A percentile compares a stretch with the other conserved stretches of the same genome.
These are phyloP conservation scores for Gracilinanus agilis DNA, from an alignment of 2,113 vertebrate species.

Conservation along the genomic window DNA sequence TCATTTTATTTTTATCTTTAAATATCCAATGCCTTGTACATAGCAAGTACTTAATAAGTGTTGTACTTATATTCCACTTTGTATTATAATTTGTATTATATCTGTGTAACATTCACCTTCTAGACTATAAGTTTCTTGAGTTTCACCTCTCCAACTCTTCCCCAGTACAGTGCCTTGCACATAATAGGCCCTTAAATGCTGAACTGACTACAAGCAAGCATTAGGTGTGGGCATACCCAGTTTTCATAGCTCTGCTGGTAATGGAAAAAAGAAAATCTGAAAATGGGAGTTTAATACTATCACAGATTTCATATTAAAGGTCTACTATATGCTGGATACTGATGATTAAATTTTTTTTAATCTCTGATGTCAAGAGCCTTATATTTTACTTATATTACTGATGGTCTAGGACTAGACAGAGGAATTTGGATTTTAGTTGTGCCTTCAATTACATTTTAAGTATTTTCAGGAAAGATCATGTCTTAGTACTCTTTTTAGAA, in stretches of 20 bases:
- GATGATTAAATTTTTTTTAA: too few species aligned
- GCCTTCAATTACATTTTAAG: background rate
- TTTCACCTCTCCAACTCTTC: background rate
- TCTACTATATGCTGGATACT: background rate
- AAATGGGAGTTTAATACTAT: background rate
- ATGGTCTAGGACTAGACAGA: background rate
- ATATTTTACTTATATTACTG: background rate
- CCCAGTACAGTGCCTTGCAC: background rate
- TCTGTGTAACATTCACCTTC: background rate
- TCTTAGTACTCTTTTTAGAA: background rate
- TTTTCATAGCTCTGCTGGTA: background rate
- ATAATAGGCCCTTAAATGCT: background rate
- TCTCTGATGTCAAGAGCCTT: background rate
- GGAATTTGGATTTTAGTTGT: background rate
- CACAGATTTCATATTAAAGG: background rate
- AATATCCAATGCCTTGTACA: background rate
- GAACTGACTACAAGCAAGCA: background rate
- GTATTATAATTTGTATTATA: background rate
- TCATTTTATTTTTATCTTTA: background rate
- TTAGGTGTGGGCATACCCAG: background rate
- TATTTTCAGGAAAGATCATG: background rate
- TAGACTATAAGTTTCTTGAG: background rate
- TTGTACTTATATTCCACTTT: background rate
- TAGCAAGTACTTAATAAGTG: background rate
- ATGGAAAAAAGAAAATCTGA: background rate